Evolutionary conservation across 2,888 invertebrate genomes (phyloP), one percentile per base, ranked within the genome.

Genomic region (Apamea epomidion): DNA sequence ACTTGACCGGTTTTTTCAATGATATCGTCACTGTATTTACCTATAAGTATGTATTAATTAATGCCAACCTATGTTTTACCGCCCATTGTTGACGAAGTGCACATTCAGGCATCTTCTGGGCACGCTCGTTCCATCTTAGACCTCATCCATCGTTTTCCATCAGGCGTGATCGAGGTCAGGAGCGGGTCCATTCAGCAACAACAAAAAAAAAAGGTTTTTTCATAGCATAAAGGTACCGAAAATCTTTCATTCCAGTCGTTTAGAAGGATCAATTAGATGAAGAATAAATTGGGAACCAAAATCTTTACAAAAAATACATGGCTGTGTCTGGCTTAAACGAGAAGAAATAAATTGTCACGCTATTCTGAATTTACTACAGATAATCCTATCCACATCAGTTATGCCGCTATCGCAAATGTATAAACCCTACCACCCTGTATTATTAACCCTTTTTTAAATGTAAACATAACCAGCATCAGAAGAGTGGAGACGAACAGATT

Each of bases 341-440:
- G 29, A 32, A 64, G 14, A 65, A 65, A 48, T 60, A 37, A 12
- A 42, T 14, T 2, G 3, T 29, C 25, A 37, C 5, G 14, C 0
- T 60, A 4, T 82, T 82, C 29, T 10, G 58, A 58, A 67, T 82
- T 42, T 72, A 71, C 18, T 58, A 71, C 5, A 37, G 54, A 37
- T 37, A 71, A 67, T 51, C 14, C 14, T 54, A 58, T 60, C 18
- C n/a, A 32, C 37, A 67, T 37, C 14, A 51, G 29, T 58, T 48
- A 62, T 29, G 45, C 5, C 58, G 16, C 37, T 74, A 42, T 67
- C 29, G 29, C 14, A 73, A 58, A 58, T 72, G 0, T 48, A 48
- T 60, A 32, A 75, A 45, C 18, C 42, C 18, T 10, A 25, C 10
- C 54, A 58, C 10, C 25, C 10, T 58, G 10, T 32, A 21, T 65